Conservation (phyloP, 1,140 invertebrate species). For the Saxidomus purpurata region DNA sequence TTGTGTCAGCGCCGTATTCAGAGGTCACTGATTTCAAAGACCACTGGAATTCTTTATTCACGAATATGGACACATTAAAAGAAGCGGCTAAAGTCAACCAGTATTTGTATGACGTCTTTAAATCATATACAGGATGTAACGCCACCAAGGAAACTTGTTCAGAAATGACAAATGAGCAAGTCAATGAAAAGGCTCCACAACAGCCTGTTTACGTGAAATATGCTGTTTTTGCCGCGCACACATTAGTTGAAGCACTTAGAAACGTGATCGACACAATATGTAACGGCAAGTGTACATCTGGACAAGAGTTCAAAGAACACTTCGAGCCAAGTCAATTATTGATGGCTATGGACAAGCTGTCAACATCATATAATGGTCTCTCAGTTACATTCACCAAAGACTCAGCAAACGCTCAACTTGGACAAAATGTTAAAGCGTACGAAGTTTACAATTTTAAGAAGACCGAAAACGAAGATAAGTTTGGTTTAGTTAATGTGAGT, state of each 20-base stretch:
- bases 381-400: neutral
- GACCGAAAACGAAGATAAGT: neutral
- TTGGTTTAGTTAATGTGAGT: constrained; percentile 24
- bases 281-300: neutral
- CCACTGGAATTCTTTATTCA: constrained; percentile 60
- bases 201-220: constrained; percentile 26
- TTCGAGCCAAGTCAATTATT: neutral
- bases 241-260: constrained; percentile 8
- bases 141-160: neutral
- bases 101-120: constrained; percentile 36
- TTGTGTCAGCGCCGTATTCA: neutral
- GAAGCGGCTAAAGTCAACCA: constrained; percentile 5
- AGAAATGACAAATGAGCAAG: neutral
- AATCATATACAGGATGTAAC: constrained; percentile 17
- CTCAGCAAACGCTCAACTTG: neutral
- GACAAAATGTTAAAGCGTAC: neutral
- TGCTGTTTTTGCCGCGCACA: constrained; percentile 5
- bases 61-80: neutral
- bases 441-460: constrained; percentile 5
- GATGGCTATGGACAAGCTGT: neutral
- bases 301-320: neutral
- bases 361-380: neutral
- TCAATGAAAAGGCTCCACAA: neutral
- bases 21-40: constrained; percentile 4
- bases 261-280: neutral